Evolutionary conservation across 92 coral and sea anemone genomes (phyloP).

Genomic region (Actinernus sp.): DNA sequence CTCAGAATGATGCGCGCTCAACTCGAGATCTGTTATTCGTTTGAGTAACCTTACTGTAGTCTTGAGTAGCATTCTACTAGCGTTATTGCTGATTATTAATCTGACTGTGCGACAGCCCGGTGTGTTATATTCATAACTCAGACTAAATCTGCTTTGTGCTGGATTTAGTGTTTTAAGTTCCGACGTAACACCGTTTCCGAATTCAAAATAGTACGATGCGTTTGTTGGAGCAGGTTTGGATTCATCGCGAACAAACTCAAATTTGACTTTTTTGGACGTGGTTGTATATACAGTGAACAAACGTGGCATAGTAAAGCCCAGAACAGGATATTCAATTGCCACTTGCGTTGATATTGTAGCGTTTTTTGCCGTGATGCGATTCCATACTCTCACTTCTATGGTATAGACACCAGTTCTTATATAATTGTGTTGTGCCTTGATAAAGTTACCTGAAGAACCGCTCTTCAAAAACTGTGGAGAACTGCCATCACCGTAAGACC

Average conservation of each 20-base stretch:
- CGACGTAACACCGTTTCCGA: conserved; percentile 55
- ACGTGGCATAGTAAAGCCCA: conserved; percentile 53
- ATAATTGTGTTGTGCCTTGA: conserved; percentile 36
- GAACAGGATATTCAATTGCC: conserved; percentile 58
- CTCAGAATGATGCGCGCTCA: conserved; percentile 48
- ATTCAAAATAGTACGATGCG: conserved; percentile 62
- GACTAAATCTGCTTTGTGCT: not conserved
- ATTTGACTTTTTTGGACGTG: conserved; percentile 43
- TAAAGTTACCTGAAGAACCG: conserved; percentile 17
- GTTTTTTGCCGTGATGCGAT: conserved; percentile 21
- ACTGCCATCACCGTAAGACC: conserved; percentile 77
- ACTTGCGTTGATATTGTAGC: conserved; percentile 7
- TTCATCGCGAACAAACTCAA: conserved; percentile 35
- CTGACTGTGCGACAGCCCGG: conserved; percentile 75
- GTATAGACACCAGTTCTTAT: conserved; percentile 41
- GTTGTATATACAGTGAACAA: conserved; percentile 21
- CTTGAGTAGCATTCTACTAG: conserved; percentile 54
- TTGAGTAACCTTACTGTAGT: conserved; percentile 63
- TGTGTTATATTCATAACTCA: not conserved
- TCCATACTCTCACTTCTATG: conserved; percentile 53
- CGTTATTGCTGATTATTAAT: conserved; percentile 61
- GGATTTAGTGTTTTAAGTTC: not conserved
- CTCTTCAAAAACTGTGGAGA: conserved; percentile 11
- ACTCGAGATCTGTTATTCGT: conserved; percentile 27
- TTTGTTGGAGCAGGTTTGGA: conserved; percentile 36